These are phyloP conservation scores for Proisotoma minuta DNA, from an alignment of 2,888 invertebrate species.

Conservation along the genomic window DNA sequence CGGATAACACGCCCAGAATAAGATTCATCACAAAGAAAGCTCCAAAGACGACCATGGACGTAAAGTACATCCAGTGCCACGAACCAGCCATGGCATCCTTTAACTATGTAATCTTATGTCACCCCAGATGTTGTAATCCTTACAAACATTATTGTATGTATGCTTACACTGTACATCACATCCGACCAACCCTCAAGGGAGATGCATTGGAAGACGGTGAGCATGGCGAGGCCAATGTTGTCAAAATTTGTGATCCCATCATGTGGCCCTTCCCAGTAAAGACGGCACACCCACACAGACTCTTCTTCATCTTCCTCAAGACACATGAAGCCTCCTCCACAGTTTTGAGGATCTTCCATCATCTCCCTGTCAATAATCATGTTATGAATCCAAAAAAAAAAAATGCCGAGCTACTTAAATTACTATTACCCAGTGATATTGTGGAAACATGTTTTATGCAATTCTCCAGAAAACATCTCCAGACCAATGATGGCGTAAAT, in stretches of 20 bases:
- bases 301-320: conserved; percentile 29
- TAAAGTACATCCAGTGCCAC: conserved; percentile 61
- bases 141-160: background rate
- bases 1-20: conserved; percentile 61
- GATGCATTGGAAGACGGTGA: conserved; percentile 62
- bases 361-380: conserved; percentile 47
- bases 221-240: conserved; percentile 62
- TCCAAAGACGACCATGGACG: conserved; percentile 60
- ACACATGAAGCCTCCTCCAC: conserved; percentile 50
- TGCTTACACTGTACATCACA: conserved; percentile 56
- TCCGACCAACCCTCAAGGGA: conserved; percentile 63
- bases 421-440: conserved; percentile 52
- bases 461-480: conserved; percentile 56
- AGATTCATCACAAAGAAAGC: conserved; percentile 63
- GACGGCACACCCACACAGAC: conserved; percentile 46
- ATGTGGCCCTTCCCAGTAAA: conserved; percentile 53
- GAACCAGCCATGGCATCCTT: conserved; percentile 56
- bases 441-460: conserved; percentile 57
- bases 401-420: background rate
- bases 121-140: background rate
- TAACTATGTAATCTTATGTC: conserved; percentile 50
- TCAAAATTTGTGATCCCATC: conserved; percentile 62
- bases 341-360: conserved; percentile 53
- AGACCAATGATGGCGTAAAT: conserved; percentile 47
- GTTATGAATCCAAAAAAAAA: background rate